phyloP scores from a whole-genome alignment of 1,140 invertebrate genomes.

The Idris sp. region DNA sequence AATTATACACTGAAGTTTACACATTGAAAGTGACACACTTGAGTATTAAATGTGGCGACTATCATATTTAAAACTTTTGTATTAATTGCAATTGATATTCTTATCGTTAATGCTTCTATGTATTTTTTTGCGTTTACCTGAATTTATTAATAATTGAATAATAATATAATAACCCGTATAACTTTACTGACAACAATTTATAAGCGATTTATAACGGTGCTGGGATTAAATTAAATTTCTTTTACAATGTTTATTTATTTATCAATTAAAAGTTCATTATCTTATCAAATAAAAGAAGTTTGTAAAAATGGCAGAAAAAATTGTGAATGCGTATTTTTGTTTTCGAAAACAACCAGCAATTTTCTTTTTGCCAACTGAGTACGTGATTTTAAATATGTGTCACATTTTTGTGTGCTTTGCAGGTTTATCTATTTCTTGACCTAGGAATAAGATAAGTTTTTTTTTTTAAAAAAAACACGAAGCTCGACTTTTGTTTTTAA shows the following conservation, averaged over 20 bases:
- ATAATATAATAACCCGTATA: conserved; percentile 11
- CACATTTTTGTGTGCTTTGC: background rate
- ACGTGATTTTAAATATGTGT: conserved; percentile 2
- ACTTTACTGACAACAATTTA: conserved; percentile 3
- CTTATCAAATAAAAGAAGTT: conserved; percentile 26
- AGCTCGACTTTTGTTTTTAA: too few species aligned
- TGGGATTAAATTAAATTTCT: too few species aligned
- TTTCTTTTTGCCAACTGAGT: conserved; percentile 8
- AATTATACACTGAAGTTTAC: background rate
- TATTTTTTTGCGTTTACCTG: conserved; percentile 16
- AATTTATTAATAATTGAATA: conserved; percentile 26
- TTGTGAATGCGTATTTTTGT: conserved; percentile 6
- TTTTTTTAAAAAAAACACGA: too few species aligned
- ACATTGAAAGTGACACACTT: conserved; percentile 5
- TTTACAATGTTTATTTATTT: conserved; percentile 5
- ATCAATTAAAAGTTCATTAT: conserved; percentile 24
- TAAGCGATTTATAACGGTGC: conserved; percentile 3
- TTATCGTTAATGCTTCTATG: conserved; percentile 12
- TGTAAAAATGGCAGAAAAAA: conserved; percentile 18
- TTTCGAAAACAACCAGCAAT: conserved; percentile 25
- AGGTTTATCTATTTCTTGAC: conserved; percentile 14
- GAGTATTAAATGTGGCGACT: conserved; percentile 4
- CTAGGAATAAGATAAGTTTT: background rate
- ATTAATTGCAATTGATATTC: conserved; percentile 29
- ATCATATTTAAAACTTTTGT: conserved; percentile 18